Conservation (phyloP, 2,888 invertebrate species). For the Hydrotaea cyrtoneurina region DNA sequence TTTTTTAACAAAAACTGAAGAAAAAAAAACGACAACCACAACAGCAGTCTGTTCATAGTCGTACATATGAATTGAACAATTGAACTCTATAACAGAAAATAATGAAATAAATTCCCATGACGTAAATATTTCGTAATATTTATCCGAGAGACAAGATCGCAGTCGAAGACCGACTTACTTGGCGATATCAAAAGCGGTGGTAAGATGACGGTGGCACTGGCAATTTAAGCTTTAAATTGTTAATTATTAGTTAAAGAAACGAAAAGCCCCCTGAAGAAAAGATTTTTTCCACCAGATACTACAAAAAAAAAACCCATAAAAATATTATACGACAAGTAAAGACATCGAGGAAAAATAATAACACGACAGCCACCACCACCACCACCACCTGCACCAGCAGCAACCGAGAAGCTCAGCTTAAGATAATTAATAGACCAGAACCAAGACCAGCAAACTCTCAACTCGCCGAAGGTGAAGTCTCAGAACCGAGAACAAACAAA, state of each 20-base stretch:
- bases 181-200: slow-evolving; percentile 22
- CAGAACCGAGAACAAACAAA: not conserved
- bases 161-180: slow-evolving; percentile 15
- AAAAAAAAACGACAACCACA: too few species aligned
- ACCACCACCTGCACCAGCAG: not conserved
- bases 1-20: too few species aligned
- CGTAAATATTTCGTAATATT: slow-evolving; percentile 63
- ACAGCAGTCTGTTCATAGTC: slow-evolving; percentile 32
- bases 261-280: slow-evolving; percentile 29
- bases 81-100: slow-evolving; percentile 59
- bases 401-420: slow-evolving; percentile 44
- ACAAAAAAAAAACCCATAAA: slow-evolving; percentile 1
- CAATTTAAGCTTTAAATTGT: slow-evolving; percentile 68
- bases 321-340: slow-evolving; percentile 50
- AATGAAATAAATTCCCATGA: slow-evolving; percentile 67
- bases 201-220: slow-evolving; percentile 44
- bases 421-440: slow-evolving; percentile 67
- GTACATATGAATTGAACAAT: slow-evolving; percentile 60
- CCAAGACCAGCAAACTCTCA: slow-evolving; percentile 19
- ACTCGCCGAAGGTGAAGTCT: not conserved
- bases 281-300: slow-evolving; percentile 62
- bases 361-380: slow-evolving; percentile 38
- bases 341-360: slow-evolving; percentile 32
- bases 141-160: not conserved
- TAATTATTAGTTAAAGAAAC: slow-evolving; percentile 66